Evolutionary conservation across 1,140 invertebrate genomes (phyloP).

Genomic region (Drosophila pallidifrons): DNA sequence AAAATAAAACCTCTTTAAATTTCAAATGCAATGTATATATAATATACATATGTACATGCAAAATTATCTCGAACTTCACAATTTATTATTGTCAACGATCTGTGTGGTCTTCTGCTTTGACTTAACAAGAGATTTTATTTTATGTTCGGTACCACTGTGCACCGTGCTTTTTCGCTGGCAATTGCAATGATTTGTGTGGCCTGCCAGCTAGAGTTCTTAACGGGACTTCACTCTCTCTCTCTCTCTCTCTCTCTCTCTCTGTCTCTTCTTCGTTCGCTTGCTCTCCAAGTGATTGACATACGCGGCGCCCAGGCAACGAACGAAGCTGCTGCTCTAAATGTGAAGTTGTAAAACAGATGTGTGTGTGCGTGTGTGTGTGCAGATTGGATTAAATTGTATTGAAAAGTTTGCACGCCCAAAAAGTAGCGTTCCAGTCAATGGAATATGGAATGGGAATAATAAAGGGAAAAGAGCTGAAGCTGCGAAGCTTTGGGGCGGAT

Average conservation of each 20-base stretch:
- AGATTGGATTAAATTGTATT: constrained; percentile 74
- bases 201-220: constrained; percentile 10
- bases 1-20: too few species aligned
- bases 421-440: constrained; percentile 21
- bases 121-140: too few species aligned
- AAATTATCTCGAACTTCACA: too few species aligned
- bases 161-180: neutral
- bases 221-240: constrained; percentile 48
- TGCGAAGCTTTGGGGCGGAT: neutral
- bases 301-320: constrained; percentile 30
- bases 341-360: neutral
- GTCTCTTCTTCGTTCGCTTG: neutral
- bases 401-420: constrained; percentile 62
- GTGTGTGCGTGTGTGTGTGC: constrained; percentile 14
- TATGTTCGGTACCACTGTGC: constrained; percentile 6
- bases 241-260: neutral
- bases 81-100: too few species aligned
- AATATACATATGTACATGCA: too few species aligned
- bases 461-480: neutral
- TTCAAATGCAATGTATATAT: too few species aligned
- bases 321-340: neutral
- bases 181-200: constrained; percentile 11
- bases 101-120: too few species aligned
- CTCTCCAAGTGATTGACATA: constrained; percentile 27
- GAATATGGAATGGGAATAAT: neutral